Evolutionary conservation across 2,797 vertebrate genomes (phyloP).

Genomic region (Karalla daura): DNA sequence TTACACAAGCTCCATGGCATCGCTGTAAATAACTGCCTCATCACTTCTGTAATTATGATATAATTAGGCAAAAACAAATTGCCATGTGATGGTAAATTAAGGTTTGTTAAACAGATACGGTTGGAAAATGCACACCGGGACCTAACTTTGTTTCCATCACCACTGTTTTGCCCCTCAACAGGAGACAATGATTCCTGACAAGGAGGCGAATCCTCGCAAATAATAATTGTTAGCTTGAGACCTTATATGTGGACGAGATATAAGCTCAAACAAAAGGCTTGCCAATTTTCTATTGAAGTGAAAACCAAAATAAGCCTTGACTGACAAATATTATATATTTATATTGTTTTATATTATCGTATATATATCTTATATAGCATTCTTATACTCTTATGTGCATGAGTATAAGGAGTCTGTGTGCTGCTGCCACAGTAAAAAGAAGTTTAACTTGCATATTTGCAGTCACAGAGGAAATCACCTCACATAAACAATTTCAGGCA

Average conservation of each 20-base stretch:
- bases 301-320: too few relatives aligned
- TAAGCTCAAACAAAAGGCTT: neutral
- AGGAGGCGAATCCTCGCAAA: too few relatives aligned
- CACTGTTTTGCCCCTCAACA: constrained; percentile 1
- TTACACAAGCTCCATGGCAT: constrained; percentile 11
- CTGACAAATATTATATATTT: too few relatives aligned
- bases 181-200: neutral
- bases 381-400: too few relatives aligned
- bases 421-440: neutral
- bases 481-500: constrained; percentile 30
- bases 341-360: too few relatives aligned
- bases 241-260: neutral
- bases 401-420: neutral
- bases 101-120: constrained; percentile 1
- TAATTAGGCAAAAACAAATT: constrained; percentile 50
- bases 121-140: neutral
- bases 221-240: neutral
- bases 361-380: too few relatives aligned
- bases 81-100: constrained; percentile 23
- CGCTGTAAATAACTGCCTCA: constrained; percentile 27
- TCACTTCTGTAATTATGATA: constrained; percentile 32
- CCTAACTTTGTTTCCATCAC: constrained; percentile 4
- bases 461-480: constrained; percentile 13
- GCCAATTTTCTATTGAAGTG: too few relatives aligned
- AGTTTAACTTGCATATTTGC: neutral